phyloP scores from a whole-genome alignment of 2,113 vertebrate species.

The Fulica atra region DNA sequence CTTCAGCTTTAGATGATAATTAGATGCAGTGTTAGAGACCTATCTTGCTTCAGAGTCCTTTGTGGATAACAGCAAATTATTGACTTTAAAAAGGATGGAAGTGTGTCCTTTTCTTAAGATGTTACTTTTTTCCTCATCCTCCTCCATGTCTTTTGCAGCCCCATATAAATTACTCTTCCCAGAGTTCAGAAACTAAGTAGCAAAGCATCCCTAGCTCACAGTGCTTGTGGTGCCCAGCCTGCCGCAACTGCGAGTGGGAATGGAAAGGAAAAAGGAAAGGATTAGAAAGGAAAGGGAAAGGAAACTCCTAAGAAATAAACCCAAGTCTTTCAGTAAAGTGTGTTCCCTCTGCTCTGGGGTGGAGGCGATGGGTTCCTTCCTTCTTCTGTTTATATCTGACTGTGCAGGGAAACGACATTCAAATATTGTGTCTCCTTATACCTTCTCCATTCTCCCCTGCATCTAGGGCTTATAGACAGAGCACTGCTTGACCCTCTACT shows the following conservation, averaged over 20 bases:
- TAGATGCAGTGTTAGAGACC: neutral
- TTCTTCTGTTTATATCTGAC: neutral
- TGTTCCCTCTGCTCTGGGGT: neutral
- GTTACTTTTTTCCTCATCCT: neutral
- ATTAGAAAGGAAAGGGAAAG: neutral
- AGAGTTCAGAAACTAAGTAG: neutral
- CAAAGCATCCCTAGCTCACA: neutral
- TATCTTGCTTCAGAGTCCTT: neutral
- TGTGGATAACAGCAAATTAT: neutral
- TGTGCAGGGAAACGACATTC: neutral
- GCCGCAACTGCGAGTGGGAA: neutral
- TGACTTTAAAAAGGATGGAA: neutral
- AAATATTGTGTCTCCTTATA: neutral
- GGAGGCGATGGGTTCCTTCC: neutral
- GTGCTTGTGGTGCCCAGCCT: neutral
- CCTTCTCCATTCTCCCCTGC: neutral
- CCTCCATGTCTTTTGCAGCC: neutral
- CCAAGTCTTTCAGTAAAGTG: neutral
- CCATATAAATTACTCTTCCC: neutral
- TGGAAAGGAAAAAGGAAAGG: neutral
- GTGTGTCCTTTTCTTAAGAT: neutral
- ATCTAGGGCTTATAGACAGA: fast-evolving
- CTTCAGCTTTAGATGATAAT: neutral
- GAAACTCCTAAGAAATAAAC: neutral
- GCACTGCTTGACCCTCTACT: neutral